A percentile compares a stretch with the other conserved stretches of the same genome.
Evolutionary conservation across 1,140 invertebrate species (phyloP).

Genomic region (Brachionus rotundiformis): DNA sequence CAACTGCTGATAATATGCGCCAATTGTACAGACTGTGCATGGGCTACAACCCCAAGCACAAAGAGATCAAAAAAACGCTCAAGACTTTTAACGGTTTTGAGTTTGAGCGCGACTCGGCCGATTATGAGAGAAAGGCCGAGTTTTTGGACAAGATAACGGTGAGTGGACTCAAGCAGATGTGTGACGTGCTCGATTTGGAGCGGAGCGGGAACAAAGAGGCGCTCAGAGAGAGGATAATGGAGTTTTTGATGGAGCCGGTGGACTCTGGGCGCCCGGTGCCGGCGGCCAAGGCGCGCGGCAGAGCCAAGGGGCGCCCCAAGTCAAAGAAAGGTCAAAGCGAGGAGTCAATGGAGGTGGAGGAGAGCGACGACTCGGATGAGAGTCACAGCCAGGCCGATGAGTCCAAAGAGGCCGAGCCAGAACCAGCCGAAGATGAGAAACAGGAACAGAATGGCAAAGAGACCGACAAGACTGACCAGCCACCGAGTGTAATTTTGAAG

Average conservation of each 20-base stretch:
- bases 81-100: constrained; percentile 63
- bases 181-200: constrained; percentile 59
- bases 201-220: constrained; percentile 59
- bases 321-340: constrained; percentile 20
- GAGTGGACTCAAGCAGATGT: constrained; percentile 57
- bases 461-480: not conserved
- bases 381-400: constrained; percentile 54
- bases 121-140: constrained; percentile 59
- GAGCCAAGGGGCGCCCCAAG: constrained; percentile 53
- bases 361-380: constrained; percentile 54
- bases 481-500: not conserved
- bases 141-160: constrained; percentile 57
- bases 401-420: constrained; percentile 55
- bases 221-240: constrained; percentile 58
- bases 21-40: constrained; percentile 61
- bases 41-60: constrained; percentile 58
- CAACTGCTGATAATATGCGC: constrained; percentile 60
- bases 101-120: constrained; percentile 60
- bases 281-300: constrained; percentile 55
- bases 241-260: constrained; percentile 59
- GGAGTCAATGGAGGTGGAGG: not conserved
- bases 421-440: constrained; percentile 53
- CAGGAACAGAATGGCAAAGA: constrained; percentile 35
- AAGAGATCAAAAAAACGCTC: constrained; percentile 63
- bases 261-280: constrained; percentile 57